Evolutionary conservation across 2,797 vertebrate genomes (phyloP).

Genomic region (Morelia viridis): DNA sequence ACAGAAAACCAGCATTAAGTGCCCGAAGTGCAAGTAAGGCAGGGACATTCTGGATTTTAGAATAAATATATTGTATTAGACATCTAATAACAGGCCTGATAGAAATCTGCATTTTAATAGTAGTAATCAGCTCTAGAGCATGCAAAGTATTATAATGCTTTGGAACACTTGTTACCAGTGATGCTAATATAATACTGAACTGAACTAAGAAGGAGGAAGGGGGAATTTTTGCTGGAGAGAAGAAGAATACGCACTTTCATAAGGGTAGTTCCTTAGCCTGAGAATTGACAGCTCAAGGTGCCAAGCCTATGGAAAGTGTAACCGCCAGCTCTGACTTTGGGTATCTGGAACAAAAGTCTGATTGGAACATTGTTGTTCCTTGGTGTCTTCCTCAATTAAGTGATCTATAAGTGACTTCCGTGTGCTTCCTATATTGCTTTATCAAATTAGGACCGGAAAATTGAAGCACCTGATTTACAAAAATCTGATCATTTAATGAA

Average conservation of each 20-base stretch:
- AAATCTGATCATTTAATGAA: background rate
- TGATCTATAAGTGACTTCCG: background rate
- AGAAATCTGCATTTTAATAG: background rate
- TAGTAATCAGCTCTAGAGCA: background rate
- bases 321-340: background rate
- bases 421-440: background rate
- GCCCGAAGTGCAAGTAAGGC: background rate
- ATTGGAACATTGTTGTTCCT: background rate
- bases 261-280: background rate
- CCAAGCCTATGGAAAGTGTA: constrained; percentile 10
- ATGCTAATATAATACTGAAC: background rate
- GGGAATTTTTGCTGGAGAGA: background rate
- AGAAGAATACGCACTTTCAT: background rate
- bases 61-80: background rate
- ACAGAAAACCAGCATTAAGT: no score
- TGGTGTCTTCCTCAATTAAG: no score
- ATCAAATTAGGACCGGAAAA: background rate
- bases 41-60: background rate
- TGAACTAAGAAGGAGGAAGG: background rate
- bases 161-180: background rate
- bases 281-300: background rate
- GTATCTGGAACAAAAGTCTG: background rate
- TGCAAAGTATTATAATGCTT: background rate
- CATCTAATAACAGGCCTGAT: background rate
- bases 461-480: background rate